Conservation (phyloP, 2,113 vertebrate genomes). For the Sus scrofa region T2T-Sscrofa CM000812.6:195469501-195470000, state of each 20-base stretch:
- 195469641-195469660: not conserved
- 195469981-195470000: too few species aligned
- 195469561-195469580: not conserved
- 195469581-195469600: conserved; percentile 29
- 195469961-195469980: too few species aligned
- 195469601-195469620: conserved; percentile 5
- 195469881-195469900: too few species aligned
- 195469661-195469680: not conserved
- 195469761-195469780: not conserved
- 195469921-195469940: too few species aligned
- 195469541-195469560: conserved; percentile 50
- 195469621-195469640: not conserved
- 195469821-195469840: not conserved
- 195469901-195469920: too few species aligned
- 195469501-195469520: not conserved
- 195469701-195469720: not conserved
- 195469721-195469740: not conserved
- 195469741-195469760: conserved; percentile 4
- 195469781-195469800: not conserved
- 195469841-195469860: too few species aligned
- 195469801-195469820: conserved; percentile 1
- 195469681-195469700: not conserved
- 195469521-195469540: not conserved
- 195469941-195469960: too few species aligned
- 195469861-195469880: too few species aligned